phyloP scores from a whole-genome alignment of 1,140 invertebrate genomes.

The Latrodectus geometricus region DNA sequence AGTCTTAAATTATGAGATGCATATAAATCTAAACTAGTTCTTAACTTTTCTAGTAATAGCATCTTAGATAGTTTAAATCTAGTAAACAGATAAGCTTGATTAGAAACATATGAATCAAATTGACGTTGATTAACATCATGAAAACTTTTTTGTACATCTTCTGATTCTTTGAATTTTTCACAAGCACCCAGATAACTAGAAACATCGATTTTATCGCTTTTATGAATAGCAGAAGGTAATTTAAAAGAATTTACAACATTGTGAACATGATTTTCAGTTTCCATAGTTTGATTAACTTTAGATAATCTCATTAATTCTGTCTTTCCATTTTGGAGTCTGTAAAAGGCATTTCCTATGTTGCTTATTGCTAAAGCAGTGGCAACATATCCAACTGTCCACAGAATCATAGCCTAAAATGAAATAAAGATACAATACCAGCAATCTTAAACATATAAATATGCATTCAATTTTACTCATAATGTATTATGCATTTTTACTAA shows the following conservation, averaged over 20 bases:
- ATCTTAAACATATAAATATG: no score
- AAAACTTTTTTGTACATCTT: no score
- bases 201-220: no score
- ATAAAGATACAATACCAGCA: background rate
- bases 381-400: slow-evolving; percentile 46
- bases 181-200: no score
- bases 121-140: no score
- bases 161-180: no score
- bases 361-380: slow-evolving; percentile 24
- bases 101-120: no score
- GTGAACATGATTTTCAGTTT: background rate
- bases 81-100: background rate
- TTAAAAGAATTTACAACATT: background rate
- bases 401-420: slow-evolving; percentile 13
- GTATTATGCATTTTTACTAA: no score
- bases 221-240: no score
- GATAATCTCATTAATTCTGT: background rate
- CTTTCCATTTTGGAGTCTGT: slow-evolving; percentile 18
- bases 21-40: background rate
- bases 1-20: background rate
- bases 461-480: no score
- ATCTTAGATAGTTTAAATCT: background rate
- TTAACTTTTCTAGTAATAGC: background rate
- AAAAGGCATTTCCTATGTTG: background rate
- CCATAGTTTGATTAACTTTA: background rate